Percentiles rank a stretch among this genome's conserved stretches.
phyloP scores from a whole-genome alignment of 2,888 invertebrate genomes.

The Nephrotoma flavescens region DNA sequence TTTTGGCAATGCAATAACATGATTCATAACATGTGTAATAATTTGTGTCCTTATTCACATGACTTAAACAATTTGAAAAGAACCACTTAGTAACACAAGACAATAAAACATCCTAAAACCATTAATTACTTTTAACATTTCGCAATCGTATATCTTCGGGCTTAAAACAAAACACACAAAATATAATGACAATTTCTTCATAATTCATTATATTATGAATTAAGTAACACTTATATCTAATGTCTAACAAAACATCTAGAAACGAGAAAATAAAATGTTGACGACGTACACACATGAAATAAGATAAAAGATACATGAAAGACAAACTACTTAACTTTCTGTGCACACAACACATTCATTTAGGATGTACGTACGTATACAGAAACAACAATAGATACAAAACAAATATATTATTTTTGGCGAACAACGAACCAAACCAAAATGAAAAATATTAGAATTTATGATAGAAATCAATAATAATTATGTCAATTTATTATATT shows the following conservation, averaged over 20 bases:
- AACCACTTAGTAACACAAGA: not conserved
- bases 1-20: no score
- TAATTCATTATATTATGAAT: not conserved
- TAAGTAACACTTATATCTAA: not conserved
- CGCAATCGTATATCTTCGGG: not conserved
- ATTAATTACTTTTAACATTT: not conserved
- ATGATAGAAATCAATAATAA: not conserved
- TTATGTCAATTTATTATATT: not conserved
- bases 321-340: not conserved
- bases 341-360: not conserved
- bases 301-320: not conserved
- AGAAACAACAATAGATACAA: not conserved
- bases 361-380: not conserved
- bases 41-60: no score
- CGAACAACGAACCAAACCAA: not conserved
- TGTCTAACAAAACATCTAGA: not conserved
- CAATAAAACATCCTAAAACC: not conserved
- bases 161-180: not conserved
- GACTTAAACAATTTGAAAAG: no score
- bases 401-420: not conserved
- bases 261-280: not conserved
- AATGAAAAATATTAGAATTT: not conserved
- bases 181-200: not conserved
- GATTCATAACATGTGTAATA: no score
- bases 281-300: not conserved